Conservation (phyloP, 2,888 invertebrate species). For the Carabus problematicus region DNA sequence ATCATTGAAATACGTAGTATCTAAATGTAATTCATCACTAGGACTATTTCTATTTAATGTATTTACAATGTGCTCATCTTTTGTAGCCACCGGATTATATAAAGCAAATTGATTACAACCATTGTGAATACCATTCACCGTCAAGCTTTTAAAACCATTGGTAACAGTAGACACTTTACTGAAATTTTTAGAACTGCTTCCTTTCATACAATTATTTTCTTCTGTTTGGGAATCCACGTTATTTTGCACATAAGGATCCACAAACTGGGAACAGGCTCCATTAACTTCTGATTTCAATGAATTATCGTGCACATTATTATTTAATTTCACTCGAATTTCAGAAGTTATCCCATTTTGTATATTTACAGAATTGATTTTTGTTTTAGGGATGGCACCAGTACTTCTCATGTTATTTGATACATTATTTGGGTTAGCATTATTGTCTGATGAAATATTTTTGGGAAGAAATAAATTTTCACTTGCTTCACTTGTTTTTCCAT, state of each 20-base stretch:
- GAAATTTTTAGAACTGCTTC: constrained; percentile 17
- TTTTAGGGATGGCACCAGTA: constrained; percentile 35
- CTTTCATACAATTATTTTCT: constrained; percentile 19
- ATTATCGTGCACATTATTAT: constrained; percentile 31
- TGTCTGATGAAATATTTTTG: constrained; percentile 33
- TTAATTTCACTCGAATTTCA: constrained; percentile 21
- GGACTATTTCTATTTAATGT: constrained; percentile 27
- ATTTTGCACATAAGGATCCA: constrained; percentile 25
- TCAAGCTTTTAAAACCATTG: constrained; percentile 35
- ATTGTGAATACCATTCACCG: constrained; percentile 28
- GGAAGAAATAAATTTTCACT: constrained; percentile 30
- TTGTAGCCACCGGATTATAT: constrained; percentile 3
- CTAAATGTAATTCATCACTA: constrained; percentile 13
- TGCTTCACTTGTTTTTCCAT: constrained; percentile 24
- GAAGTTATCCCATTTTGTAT: constrained; percentile 24
- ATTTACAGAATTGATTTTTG: constrained; percentile 24
- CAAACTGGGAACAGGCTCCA: constrained; percentile 23
- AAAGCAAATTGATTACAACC: constrained; percentile 26
- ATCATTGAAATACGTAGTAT: constrained; percentile 12
- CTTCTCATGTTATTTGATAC: constrained; percentile 23
- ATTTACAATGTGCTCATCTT: constrained; percentile 16
- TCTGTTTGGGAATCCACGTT: constrained; percentile 20
- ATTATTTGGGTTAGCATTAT: constrained; percentile 33
- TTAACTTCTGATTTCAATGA: constrained; percentile 27
- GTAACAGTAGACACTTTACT: constrained; percentile 26